phyloP scores from a whole-genome alignment of 2,888 invertebrate genomes.

The Anarsia innoxiella region DNA sequence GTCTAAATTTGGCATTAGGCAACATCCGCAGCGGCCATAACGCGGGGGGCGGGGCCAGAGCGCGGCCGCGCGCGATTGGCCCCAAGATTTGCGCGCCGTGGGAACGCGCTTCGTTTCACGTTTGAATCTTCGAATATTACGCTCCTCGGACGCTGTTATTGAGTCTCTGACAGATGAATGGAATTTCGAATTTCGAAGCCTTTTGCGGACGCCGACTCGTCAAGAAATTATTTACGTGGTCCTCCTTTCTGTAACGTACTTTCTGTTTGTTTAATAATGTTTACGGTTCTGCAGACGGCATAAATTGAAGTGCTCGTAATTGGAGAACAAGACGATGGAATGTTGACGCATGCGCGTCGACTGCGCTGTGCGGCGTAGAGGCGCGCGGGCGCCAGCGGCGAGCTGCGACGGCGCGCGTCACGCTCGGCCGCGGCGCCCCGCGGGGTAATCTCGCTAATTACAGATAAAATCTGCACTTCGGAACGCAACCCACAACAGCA shows the following conservation, averaged over 20 bases:
- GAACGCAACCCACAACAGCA: conserved; percentile 40
- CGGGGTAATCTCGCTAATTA: conserved; percentile 47
- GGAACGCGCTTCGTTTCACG: conserved; percentile 27
- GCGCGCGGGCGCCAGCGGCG: neutral
- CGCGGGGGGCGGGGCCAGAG: conserved; percentile 57
- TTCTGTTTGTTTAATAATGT: no score
- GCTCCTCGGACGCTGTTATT: conserved; percentile 22
- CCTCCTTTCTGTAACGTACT: no score
- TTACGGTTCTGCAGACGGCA: conserved; percentile 23
- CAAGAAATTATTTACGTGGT: neutral
- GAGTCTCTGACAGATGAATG: conserved; percentile 24
- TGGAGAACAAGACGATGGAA: conserved; percentile 32
- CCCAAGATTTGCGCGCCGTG: conserved; percentile 47
- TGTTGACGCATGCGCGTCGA: conserved; percentile 20
- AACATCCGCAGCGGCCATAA: conserved; percentile 61
- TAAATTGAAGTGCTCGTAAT: conserved; percentile 30
- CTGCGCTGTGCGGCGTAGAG: neutral
- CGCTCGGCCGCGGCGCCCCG: conserved; percentile 28
- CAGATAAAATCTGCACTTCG: conserved; percentile 50
- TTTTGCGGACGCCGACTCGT: neutral
- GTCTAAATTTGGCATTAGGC: conserved; percentile 65
- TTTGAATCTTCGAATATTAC: conserved; percentile 38
- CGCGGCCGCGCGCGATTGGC: conserved; percentile 57
- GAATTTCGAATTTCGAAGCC: conserved; percentile 17
- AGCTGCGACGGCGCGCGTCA: conserved; percentile 26